phyloP scores from a whole-genome alignment of 1,140 invertebrate genomes.

The Magallana ariakensis region DNA sequence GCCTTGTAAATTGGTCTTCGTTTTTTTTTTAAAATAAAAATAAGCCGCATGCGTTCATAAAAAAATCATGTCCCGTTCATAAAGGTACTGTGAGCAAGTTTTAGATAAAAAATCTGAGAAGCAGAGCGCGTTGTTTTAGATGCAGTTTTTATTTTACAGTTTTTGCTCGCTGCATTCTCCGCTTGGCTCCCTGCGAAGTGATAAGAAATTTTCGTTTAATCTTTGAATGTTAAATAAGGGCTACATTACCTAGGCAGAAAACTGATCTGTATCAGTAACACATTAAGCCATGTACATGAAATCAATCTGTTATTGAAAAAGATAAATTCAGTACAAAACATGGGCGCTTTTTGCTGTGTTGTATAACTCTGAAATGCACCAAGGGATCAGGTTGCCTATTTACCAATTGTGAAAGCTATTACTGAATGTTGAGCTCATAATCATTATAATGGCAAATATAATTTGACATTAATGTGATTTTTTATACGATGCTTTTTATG shows the following conservation, averaged over 20 bases:
- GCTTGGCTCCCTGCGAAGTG: not conserved
- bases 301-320: constrained; percentile 33
- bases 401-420: constrained; percentile 13
- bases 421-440: constrained; percentile 23
- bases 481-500: not conserved
- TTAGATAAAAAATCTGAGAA: not conserved
- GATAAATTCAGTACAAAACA: constrained; percentile 6
- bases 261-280: not conserved
- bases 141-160: not conserved
- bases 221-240: constrained; percentile 37
- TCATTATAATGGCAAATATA: constrained; percentile 17
- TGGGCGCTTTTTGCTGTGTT: constrained; percentile 4
- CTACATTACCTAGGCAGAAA: constrained; percentile 23
- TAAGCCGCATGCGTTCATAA: no score
- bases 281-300: constrained; percentile 8
- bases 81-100: not conserved
- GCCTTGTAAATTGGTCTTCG: no score
- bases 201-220: constrained; percentile 31
- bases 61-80: no score
- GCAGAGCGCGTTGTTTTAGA: not conserved
- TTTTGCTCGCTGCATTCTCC: constrained; percentile 25
- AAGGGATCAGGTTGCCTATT: not conserved
- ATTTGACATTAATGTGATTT: constrained; percentile 39
- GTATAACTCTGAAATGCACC: constrained; percentile 10
- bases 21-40: no score